Percentiles rank a stretch among this genome's conserved stretches.
Conservation (phyloP, 2,888 invertebrate genomes). For the Himalopsyche anomala region DNA sequence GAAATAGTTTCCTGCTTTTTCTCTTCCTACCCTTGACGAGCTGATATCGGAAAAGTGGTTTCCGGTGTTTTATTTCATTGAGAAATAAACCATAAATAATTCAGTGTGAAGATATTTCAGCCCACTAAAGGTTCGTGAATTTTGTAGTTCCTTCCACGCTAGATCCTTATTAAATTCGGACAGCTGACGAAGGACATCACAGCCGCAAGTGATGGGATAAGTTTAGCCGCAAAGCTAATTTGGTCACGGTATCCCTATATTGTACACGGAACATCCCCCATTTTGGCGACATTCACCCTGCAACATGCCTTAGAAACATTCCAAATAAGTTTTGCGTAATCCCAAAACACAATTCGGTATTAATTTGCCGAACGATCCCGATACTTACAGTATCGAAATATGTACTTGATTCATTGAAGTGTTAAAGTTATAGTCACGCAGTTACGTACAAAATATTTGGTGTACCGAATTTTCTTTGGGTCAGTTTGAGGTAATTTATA, state of each 20-base stretch:
- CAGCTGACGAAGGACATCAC: constrained; percentile 60
- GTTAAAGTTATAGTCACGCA: constrained; percentile 18
- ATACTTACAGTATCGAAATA: constrained; percentile 16
- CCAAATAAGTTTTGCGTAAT: constrained; percentile 48
- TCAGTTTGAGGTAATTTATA: constrained; percentile 18
- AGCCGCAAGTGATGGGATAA: constrained; percentile 55
- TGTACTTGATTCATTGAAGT: constrained; percentile 34
- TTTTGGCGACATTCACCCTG: constrained; percentile 14
- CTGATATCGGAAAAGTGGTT: constrained; percentile 21
- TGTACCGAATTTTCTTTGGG: neutral
- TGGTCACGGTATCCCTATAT: constrained; percentile 24
- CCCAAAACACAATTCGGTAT: constrained; percentile 48
- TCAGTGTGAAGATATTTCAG: constrained; percentile 16
- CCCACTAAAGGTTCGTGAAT: constrained; percentile 12
- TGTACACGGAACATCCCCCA: constrained; percentile 9
- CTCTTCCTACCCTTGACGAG: neutral
- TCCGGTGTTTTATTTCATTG: constrained; percentile 5
- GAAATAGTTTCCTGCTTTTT: constrained; percentile 17
- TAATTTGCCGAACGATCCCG: constrained; percentile 51
- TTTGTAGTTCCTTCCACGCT: neutral
- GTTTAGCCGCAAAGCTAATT: constrained; percentile 48
- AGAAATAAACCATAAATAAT: constrained; percentile 13
- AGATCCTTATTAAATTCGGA: constrained; percentile 56
- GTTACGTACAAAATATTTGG: constrained; percentile 4
- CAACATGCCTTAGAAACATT: constrained; percentile 35